phyloP scores from a whole-genome alignment of 1,140 invertebrate genomes.

The Tachypleus tridentatus region DNA sequence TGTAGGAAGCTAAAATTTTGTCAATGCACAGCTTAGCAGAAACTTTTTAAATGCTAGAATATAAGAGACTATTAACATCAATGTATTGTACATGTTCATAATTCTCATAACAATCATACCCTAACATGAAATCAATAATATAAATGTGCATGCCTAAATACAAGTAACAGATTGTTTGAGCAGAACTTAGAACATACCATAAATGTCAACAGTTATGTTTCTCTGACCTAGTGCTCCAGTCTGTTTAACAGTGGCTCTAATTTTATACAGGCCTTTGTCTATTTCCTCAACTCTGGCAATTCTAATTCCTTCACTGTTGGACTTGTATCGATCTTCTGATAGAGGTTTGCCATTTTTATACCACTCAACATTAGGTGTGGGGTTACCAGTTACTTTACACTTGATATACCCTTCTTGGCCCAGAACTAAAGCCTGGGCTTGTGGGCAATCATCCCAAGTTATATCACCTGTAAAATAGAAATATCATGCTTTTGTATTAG shows the following conservation, averaged over 20 bases:
- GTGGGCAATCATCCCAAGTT: slow-evolving; percentile 69
- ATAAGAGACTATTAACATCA: background rate
- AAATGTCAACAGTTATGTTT: slow-evolving; percentile 63
- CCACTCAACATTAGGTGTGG: slow-evolving; percentile 71
- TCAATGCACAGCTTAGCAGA: background rate
- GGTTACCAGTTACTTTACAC: slow-evolving; percentile 72
- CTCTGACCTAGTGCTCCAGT: slow-evolving; percentile 62
- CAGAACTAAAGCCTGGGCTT: slow-evolving; percentile 65
- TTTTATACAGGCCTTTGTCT: slow-evolving; percentile 73
- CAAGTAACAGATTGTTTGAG: background rate
- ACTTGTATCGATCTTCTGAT: slow-evolving; percentile 51
- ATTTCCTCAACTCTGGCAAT: slow-evolving; percentile 62
- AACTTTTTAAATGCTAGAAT: background rate
- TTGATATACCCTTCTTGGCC: slow-evolving; percentile 56
- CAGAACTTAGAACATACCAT: slow-evolving; percentile 18
- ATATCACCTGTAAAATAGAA: slow-evolving; percentile 53
- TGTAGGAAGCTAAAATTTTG: background rate
- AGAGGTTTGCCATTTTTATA: slow-evolving; percentile 55
- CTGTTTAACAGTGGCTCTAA: slow-evolving; percentile 60
- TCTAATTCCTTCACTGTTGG: slow-evolving; percentile 57
- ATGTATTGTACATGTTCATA: background rate
- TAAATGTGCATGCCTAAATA: background rate
- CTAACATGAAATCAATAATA: background rate
- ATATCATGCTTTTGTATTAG: too few relatives aligned
- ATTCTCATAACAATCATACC: background rate